A percentile compares a stretch with the other conserved stretches of the same genome.
Conservation (phyloP, 2,888 invertebrate species). For the Cheilosia scutellata region DNA sequence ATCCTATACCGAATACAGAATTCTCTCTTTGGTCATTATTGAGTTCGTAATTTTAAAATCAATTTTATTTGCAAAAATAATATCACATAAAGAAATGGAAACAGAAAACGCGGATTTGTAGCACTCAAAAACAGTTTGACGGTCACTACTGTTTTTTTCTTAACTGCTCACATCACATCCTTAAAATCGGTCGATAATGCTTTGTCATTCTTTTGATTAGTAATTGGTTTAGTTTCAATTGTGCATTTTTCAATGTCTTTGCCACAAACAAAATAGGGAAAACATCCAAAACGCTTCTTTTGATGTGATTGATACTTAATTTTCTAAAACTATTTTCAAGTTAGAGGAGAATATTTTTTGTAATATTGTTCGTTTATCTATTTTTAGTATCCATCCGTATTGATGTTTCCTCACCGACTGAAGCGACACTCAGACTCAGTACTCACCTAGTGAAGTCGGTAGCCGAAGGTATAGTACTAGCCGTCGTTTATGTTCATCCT, state of each 20-base stretch:
- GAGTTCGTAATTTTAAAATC: constrained; percentile 25
- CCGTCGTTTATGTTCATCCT: constrained; percentile 58
- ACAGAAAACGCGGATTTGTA: constrained; percentile 25
- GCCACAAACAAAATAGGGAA: not conserved
- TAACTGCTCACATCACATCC: constrained; percentile 46
- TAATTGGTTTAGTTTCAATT: not conserved
- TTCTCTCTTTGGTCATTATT: constrained; percentile 26
- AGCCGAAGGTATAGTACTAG: constrained; percentile 29
- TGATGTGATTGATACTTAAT: constrained; percentile 1
- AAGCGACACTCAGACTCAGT: constrained; percentile 68
- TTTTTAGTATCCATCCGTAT: constrained; percentile 70
- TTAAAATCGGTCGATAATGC: constrained; percentile 60
- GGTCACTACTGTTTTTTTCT: constrained; percentile 19
- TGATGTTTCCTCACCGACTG: constrained; percentile 54
- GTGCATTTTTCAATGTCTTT: not conserved
- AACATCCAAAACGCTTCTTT: constrained; percentile 25
- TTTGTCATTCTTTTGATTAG: constrained; percentile 13
- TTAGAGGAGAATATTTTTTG: constrained; percentile 25
- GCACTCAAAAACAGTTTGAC: constrained; percentile 4
- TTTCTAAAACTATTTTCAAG: constrained; percentile 22
- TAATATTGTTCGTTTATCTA: constrained; percentile 43
- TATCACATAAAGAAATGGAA: constrained; percentile 2
- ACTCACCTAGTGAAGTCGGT: constrained; percentile 50
- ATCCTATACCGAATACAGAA: constrained; percentile 34
- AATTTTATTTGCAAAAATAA: constrained; percentile 33